phyloP scores from a whole-genome alignment of 2,113 vertebrate genomes.

The Sprattus sprattus region DNA sequence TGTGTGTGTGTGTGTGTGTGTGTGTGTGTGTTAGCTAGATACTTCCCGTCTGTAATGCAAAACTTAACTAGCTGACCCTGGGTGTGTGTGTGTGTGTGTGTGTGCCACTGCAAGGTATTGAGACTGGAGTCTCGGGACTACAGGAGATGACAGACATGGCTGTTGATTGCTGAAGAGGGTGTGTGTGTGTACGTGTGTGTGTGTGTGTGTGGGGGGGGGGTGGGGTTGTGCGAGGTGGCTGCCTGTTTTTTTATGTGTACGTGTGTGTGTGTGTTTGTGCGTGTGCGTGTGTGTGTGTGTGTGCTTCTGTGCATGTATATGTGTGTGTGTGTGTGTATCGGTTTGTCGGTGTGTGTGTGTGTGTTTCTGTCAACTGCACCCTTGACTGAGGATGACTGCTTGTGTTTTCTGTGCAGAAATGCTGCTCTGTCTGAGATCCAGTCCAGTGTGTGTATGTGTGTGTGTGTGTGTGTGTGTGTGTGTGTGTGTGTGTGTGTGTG shows the following conservation, averaged over 20 bases:
- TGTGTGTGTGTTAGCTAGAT: no score
- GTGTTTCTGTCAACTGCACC: slow-evolving; percentile 7
- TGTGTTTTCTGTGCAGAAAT: neutral
- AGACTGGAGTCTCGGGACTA: no score
- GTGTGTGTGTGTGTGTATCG: neutral
- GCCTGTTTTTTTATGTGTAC: neutral
- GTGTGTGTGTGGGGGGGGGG: neutral
- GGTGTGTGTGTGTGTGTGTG: no score
- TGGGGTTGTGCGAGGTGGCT: no score
- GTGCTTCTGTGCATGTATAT: no score
- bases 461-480: neutral
- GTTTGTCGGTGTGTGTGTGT: neutral
- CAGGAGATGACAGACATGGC: no score
- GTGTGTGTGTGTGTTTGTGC: neutral
- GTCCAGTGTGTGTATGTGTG: neutral
- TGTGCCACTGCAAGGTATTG: no score
- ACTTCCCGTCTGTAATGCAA: no score
- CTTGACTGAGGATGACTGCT: neutral
- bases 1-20: no score
- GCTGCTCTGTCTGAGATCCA: neutral
- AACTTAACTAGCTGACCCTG: no score
- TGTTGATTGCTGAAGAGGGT: no score
- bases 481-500: neutral
- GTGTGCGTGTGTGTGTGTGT: neutral
- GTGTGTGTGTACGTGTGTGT: neutral